Percentiles rank a stretch among this genome's conserved stretches.
Evolutionary conservation across 2,113 vertebrate genomes (phyloP).

Genomic region (Lepus timidus): DNA sequence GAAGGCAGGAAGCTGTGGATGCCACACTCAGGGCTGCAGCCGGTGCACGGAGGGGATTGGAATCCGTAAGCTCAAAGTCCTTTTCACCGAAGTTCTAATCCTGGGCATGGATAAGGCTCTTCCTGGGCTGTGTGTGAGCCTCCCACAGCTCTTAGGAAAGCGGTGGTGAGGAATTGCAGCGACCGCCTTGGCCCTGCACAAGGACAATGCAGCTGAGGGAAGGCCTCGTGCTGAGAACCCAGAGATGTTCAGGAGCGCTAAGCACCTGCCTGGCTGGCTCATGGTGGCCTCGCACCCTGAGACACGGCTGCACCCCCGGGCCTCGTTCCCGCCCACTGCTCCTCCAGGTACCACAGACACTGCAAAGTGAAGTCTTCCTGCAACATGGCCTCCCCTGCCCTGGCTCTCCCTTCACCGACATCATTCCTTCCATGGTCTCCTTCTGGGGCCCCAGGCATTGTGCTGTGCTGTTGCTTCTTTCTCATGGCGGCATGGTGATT

Average conservation of each 20-base stretch:
- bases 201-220: rapidly evolving
- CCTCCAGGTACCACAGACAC: background rate
- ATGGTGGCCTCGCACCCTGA: rapidly evolving
- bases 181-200: rapidly evolving
- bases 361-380: background rate
- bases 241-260: rapidly evolving
- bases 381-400: background rate
- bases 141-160: background rate
- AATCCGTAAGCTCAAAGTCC: background rate
- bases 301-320: rapidly evolving
- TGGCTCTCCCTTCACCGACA: rapidly evolving
- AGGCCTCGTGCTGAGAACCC: rapidly evolving
- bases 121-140: background rate
- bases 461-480: background rate
- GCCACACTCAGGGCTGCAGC: background rate
- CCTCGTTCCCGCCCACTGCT: rapidly evolving
- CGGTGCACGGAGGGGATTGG: too few relatives aligned
- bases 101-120: background rate
- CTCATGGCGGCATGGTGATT: rapidly evolving
- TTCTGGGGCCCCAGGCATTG: rapidly evolving
- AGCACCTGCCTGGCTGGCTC: background rate
- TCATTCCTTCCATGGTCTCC: background rate
- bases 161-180: background rate
- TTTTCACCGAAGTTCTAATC: background rate
- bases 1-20: background rate